A percentile compares a stretch with the other conserved stretches of the same genome.
phyloP scores from a whole-genome alignment of 2,113 vertebrate genomes.

The Pholis gunnellus region DNA sequence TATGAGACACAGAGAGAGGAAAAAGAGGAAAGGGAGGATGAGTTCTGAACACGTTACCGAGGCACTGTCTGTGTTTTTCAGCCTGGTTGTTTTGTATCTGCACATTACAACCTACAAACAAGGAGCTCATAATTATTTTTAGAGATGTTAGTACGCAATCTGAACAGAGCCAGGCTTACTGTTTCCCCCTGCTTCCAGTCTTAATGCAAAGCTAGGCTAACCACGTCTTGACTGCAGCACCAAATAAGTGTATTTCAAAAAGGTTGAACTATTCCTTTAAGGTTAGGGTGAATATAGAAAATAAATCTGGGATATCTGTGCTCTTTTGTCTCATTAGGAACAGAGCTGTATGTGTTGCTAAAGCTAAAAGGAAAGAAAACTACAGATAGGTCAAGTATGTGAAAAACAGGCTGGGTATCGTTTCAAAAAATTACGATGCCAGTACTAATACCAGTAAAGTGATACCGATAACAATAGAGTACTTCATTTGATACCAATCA shows the following conservation, averaged over 20 bases:
- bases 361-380: neutral
- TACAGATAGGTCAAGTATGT: neutral
- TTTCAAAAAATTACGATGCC: too few species aligned
- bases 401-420: neutral
- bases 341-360: neutral
- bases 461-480: too few species aligned
- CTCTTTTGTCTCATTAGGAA: neutral
- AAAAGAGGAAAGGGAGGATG: slow-evolving; percentile 23
- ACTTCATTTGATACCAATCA: too few species aligned
- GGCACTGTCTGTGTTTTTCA: neutral
- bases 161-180: neutral
- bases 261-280: neutral
- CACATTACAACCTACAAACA: neutral
- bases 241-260: neutral
- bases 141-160: neutral
- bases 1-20: slow-evolving; percentile 27
- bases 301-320: neutral
- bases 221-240: neutral
- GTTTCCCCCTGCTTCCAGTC: neutral
- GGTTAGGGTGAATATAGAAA: neutral
- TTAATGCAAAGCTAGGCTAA: slow-evolving; percentile 9
- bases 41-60: neutral
- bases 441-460: too few species aligned
- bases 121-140: neutral
- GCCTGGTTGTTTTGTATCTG: neutral